Evolutionary conservation across 2,113 vertebrate species (phyloP), one percentile per base, ranked within the genome.

Genomic region (Ramphastos sulfuratus): DNA sequence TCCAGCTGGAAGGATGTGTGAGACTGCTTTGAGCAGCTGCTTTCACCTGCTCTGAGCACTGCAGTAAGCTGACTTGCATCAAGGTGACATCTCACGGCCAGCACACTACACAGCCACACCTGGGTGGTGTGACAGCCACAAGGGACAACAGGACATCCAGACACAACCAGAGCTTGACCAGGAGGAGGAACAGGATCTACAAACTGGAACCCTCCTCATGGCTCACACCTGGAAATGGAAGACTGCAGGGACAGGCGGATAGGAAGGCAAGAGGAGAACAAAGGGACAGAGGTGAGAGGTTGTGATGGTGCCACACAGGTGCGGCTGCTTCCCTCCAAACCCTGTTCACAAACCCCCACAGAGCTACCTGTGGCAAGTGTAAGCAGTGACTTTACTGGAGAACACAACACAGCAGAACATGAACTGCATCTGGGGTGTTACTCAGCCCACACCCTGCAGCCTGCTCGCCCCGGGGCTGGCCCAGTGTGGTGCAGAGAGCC

Each of bases 371-470:
- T 23, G 48, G 61, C 9, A 71, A 54, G 24, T 1, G 12, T 33
- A 84, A 79, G 19, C 7, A 14, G 27, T 74, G 42, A 31, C 61
- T 86, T 89, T 55, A 54, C 4, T 71, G 10, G 35, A 55, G 70
- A 33, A 24, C 24, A 10, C 42, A 15, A 33, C 0, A 0, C 30
- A 67, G 54, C 19, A 50, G 66, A 75, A 56, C 70, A 52, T 27
- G 37, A 61, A 28, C 37, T 21, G 7, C 23, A 18, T 6, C 35
- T 56, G 71, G 60, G 65, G 60, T 54, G 2, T 10, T 21, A 46
- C 39, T 37, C 44, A 37, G 82, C 35, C 87, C 13, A 4, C 1
- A 7, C 0, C 10, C 42, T 0, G 1, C 5, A 4, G 30, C 48
- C 61, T 2, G 19, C 48, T 44, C 35, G 4, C 30, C 19, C 3